These are phyloP conservation scores for Carcinoscorpius rotundicauda DNA, from an alignment of 1,140 invertebrate genomes.

Conservation along the genomic window DNA sequence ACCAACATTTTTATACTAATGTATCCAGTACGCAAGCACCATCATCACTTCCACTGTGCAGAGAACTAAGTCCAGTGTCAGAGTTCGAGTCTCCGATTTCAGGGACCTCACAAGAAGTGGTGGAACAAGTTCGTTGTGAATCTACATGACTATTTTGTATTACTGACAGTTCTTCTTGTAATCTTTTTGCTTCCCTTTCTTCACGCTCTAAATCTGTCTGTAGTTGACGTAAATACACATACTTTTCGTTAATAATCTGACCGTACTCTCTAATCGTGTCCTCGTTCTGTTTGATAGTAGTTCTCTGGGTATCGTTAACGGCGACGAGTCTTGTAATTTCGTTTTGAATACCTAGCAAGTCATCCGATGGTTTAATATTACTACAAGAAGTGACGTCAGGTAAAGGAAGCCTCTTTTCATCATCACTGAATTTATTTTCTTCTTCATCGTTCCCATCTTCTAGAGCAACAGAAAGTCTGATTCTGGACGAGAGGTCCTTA, in stretches of 20 bases:
- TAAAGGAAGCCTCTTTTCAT: too few species aligned
- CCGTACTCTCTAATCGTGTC: slow-evolving; percentile 48
- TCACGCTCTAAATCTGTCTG: slow-evolving; percentile 48
- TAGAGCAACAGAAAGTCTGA: slow-evolving; percentile 36
- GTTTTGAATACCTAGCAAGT: slow-evolving; percentile 19
- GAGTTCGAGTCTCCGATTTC: slow-evolving; percentile 41
- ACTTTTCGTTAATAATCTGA: slow-evolving; percentile 46
- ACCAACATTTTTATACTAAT: slow-evolving; percentile 29
- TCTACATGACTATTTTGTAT: slow-evolving; percentile 11
- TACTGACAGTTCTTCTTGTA: slow-evolving; percentile 15
- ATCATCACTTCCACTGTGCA: slow-evolving; percentile 41
- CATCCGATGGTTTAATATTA: too few species aligned
- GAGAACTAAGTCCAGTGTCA: slow-evolving; percentile 42
- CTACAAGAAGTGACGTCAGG: too few species aligned
- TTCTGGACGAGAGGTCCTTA: slow-evolving; percentile 48
- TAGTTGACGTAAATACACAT: slow-evolving; percentile 46
- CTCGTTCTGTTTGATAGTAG: slow-evolving; percentile 49
- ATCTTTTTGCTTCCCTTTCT: slow-evolving; percentile 37
- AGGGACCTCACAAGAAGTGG: slow-evolving; percentile 9
- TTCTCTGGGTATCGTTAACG: slow-evolving; percentile 39
- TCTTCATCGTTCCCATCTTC: background rate
- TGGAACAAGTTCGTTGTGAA: background rate
- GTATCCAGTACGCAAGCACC: slow-evolving; percentile 36
- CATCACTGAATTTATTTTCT: too few species aligned
- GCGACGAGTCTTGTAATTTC: slow-evolving; percentile 30